Percentiles rank a stretch among this genome's conserved stretches.
phyloP scores from a whole-genome alignment of 2,113 vertebrate genomes.

The Pycnonotus jocosus region DNA sequence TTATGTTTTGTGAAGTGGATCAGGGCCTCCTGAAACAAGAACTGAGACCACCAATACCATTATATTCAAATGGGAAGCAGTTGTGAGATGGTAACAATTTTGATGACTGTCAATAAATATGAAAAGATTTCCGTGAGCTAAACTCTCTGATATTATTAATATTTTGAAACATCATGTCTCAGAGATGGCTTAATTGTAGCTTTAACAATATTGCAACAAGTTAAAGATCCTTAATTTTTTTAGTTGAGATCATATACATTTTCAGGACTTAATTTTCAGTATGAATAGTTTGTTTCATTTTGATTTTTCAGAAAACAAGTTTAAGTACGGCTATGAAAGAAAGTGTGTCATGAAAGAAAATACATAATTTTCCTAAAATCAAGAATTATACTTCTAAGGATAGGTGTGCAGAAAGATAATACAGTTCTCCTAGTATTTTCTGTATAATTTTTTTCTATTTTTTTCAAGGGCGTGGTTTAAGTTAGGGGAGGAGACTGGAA shows the following conservation, averaged over 20 bases:
- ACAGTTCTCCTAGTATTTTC: neutral
- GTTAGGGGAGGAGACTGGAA: neutral
- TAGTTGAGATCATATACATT: neutral
- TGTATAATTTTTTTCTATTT: neutral
- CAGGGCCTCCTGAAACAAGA: neutral
- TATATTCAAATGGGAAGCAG: neutral
- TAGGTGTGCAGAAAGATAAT: neutral
- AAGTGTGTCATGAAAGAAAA: neutral
- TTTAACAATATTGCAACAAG: neutral
- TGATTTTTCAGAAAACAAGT: neutral
- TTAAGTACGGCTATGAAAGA: neutral
- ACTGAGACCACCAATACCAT: neutral
- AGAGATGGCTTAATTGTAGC: neutral
- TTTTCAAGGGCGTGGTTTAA: neutral
- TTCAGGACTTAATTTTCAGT: neutral
- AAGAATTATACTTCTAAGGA: too few species aligned
- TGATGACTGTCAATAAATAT: neutral
- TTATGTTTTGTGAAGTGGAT: neutral
- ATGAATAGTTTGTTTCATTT: neutral
- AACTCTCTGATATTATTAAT: neutral
- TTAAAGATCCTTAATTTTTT: neutral
- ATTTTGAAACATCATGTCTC: neutral
- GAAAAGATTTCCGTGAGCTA: neutral
- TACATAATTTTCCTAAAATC: neutral
- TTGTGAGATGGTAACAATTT: neutral